Base-by-base conservation (phyloP, 2,113 vertebrate species). In the Corythoichthys intestinalis region DNA sequence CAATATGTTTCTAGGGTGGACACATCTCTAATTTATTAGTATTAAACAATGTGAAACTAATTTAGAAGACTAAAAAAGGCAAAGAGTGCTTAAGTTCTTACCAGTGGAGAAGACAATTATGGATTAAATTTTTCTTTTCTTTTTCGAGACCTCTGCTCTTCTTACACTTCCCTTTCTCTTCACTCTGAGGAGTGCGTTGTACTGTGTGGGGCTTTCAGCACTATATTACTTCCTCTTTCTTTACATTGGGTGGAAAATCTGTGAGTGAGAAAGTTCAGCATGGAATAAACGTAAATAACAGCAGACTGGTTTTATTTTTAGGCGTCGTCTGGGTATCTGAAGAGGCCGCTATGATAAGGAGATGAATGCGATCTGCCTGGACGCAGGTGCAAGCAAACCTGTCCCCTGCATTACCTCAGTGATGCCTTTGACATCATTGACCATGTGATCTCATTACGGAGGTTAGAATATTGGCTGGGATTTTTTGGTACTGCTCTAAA, bases 181-280 rank as follows among this genome's bases (percentile, higher is more conserved):
- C 1, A 1, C 11, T 41, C 65, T 61, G 2, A 49, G 44, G 34
- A n/a, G 8, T 7, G 28, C 6, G 54, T 9, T 46, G n/a, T 11
- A 35, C 56, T 54, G 70, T 5, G 13, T 11, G 74, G 69, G 78
- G 73, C 60, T 67, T 77, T 85, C 49, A 47, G 64, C 70, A 2
- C 50, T 54, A 1, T 75, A 63, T 79, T 73, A 79, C 83, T 89
- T 90, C 86, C 86, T 85, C 75, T 79, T 87, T 78, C 67, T 64
- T 2, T 46, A 11, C 7, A 37, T 60, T 1, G 69, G 37, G 71
- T 47, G 77, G 75, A 85, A 87, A 73, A 61, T 20, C 2, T 54
- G 2, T 72, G 74, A 75, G 50, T 57, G 67, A 67, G 46, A 72
- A 60, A 59, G 66, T 61, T 44, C 46, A 58, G 14, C 2, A 3